Conservation (phyloP, 2,888 invertebrate species). For the Drosophila macrospina region DNA sequence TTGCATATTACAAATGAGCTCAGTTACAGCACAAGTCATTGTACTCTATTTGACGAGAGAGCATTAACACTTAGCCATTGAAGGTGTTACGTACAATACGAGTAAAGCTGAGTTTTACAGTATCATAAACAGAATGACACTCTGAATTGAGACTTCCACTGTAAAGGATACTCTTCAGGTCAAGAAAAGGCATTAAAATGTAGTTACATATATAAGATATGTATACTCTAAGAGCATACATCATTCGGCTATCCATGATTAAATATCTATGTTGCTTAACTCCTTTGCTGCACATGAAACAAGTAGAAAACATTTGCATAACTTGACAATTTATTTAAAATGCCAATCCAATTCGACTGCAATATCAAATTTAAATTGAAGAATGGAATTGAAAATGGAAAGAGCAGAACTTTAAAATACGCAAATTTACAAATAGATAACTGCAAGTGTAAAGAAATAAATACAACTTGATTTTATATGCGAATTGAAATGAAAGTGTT, state of each 20-base stretch:
- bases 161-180: not conserved
- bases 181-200: not conserved
- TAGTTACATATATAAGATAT: too few species aligned
- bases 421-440: too few species aligned
- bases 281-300: conserved; percentile 6
- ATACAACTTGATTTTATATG: too few species aligned
- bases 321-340: conserved; percentile 9
- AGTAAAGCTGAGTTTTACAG: too few species aligned
- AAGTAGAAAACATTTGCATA: conserved; percentile 12
- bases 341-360: not conserved
- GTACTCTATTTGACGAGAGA: not conserved
- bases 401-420: too few species aligned
- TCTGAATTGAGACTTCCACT: not conserved
- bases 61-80: not conserved
- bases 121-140: too few species aligned
- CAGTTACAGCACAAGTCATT: conserved; percentile 4
- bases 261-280: not conserved
- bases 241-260: not conserved
- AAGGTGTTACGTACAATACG: not conserved
- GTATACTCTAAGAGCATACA: not conserved
- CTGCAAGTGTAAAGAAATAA: too few species aligned
- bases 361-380: not conserved
- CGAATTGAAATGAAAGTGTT: not conserved
- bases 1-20: conserved; percentile 46
- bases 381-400: not conserved